A percentile compares a stretch with the other conserved stretches of the same genome.
Evolutionary conservation across 1,140 invertebrate species (phyloP).

Genomic region (Drosophila nikananu): DNA sequence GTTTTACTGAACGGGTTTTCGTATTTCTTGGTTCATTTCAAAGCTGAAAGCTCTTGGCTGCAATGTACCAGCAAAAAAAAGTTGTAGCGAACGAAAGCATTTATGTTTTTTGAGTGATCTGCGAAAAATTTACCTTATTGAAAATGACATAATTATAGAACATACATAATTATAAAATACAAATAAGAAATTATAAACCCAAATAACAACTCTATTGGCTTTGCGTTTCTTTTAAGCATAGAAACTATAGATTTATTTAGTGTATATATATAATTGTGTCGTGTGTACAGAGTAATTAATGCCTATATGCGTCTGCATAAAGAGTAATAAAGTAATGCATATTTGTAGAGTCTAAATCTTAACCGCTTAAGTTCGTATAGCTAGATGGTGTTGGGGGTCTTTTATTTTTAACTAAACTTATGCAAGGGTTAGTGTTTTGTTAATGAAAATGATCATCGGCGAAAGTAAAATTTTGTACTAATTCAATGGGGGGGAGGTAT

Average conservation of each 20-base stretch:
- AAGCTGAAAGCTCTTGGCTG: no score
- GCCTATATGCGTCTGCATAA: slow-evolving; percentile 29
- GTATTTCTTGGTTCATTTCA: no score
- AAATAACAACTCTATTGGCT: not conserved
- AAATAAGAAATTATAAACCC: not conserved
- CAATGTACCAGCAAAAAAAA: no score
- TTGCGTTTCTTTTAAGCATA: slow-evolving; percentile 43
- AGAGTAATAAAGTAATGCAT: slow-evolving; percentile 19
- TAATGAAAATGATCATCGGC: slow-evolving; percentile 13
- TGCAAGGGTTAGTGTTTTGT: not conserved
- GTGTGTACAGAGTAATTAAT: slow-evolving; percentile 34
- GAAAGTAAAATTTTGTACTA: slow-evolving; percentile 64
- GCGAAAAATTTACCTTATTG: no score
- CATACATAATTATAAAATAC: no score
- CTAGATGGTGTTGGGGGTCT: slow-evolving; percentile 10
- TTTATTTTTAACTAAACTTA: slow-evolving; percentile 20
- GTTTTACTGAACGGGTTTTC: no score
- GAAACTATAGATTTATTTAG: slow-evolving; percentile 44
- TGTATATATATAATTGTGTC: slow-evolving; percentile 22
- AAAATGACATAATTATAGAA: no score
- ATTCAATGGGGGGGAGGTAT: slow-evolving; percentile 32
- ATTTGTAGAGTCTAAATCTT: slow-evolving; percentile 32
- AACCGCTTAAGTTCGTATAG: slow-evolving; percentile 35
- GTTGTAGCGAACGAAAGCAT: no score
- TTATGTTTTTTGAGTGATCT: no score